phyloP scores from a whole-genome alignment of 2,797 vertebrate species.

The Yasuhikotakia modesta region DNA sequence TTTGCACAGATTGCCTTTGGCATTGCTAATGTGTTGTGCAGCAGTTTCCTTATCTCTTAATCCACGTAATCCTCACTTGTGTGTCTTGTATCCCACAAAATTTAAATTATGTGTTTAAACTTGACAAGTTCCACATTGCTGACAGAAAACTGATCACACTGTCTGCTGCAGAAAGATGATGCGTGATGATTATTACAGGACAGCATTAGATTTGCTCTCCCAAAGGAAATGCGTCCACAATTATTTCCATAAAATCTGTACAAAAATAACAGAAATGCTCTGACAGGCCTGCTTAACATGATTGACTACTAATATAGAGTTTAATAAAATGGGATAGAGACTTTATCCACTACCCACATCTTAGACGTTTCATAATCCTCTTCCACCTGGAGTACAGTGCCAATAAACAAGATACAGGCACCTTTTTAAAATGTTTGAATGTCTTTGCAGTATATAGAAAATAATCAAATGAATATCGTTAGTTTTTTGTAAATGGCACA shows the following conservation, averaged over 20 bases:
- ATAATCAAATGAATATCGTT: no score
- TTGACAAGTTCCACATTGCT: conserved; percentile 15
- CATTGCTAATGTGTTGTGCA: conserved; percentile 22
- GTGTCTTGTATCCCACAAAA: conserved; percentile 8
- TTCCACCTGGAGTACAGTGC: not conserved
- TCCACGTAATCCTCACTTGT: conserved; percentile 21
- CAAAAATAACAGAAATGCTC: not conserved
- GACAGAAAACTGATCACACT: conserved; percentile 3
- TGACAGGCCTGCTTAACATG: not conserved
- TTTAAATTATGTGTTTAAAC: conserved; percentile 23
- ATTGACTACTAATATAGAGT: not conserved
- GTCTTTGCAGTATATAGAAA: no score
- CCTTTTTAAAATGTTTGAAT: no score
- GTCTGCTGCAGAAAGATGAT: conserved; percentile 15
- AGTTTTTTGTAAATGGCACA: no score
- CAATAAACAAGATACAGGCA: not conserved
- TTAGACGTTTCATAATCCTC: not conserved
- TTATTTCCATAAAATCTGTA: conserved; percentile 29
- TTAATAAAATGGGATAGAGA: not conserved
- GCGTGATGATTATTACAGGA: conserved; percentile 36
- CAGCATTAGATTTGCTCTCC: conserved; percentile 24
- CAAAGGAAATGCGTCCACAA: conserved; percentile 3
- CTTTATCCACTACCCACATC: not conserved
- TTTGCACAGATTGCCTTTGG: conserved; percentile 30
- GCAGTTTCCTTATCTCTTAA: conserved; percentile 43